Conservation (phyloP, 2,888 invertebrate genomes). For the Antheraea yamamai region DNA sequence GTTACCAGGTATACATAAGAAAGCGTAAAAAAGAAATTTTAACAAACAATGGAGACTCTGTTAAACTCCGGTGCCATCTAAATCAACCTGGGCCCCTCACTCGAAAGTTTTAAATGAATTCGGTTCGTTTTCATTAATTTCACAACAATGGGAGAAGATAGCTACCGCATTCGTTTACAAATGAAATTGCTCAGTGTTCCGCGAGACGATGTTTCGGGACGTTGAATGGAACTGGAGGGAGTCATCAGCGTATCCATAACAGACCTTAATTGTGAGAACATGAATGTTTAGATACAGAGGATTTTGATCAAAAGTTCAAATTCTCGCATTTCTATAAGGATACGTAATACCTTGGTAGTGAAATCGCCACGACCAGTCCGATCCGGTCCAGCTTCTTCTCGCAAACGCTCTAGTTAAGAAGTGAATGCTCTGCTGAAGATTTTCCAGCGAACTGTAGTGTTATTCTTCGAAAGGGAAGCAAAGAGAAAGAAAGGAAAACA, state of each 20-base stretch:
- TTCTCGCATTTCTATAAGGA: neutral
- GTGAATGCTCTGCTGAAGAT: too few relatives aligned
- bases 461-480: too few relatives aligned
- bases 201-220: slow-evolving; percentile 16
- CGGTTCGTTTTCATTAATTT: neutral
- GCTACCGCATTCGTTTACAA: slow-evolving; percentile 8
- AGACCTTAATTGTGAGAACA: neutral
- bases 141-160: slow-evolving; percentile 3
- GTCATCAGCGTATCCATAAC: neutral
- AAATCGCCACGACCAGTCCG: too few relatives aligned
- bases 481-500: too few relatives aligned
- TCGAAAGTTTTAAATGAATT: slow-evolving; percentile 6
- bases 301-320: neutral
- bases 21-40: neutral
- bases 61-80: neutral
- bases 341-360: too few relatives aligned
- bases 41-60: neutral
- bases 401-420: too few relatives aligned
- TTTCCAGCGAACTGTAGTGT: too few relatives aligned
- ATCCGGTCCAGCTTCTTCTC: too few relatives aligned
- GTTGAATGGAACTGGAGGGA: neutral
- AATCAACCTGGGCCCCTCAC: neutral
- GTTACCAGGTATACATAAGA: too few relatives aligned
- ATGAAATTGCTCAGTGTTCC: slow-evolving; percentile 18
- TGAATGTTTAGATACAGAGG: neutral